Base-by-base conservation (phyloP, 2,113 vertebrate species). In the Genyomyrus donnyi region DNA sequence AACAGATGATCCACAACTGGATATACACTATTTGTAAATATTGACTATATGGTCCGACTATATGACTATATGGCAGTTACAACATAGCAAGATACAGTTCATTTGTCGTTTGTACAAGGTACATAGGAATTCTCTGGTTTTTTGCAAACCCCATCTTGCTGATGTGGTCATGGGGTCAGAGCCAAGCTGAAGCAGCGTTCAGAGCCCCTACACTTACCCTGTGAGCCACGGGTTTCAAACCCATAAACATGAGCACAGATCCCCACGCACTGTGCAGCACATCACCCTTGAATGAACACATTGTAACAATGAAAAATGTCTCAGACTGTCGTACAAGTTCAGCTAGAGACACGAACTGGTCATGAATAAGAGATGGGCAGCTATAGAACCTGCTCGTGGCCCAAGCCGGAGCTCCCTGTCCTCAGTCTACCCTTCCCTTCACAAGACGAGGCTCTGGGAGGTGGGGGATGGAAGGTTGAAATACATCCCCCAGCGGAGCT, bases 401-500 rank as follows among this genome's bases (percentile, higher is more conserved):
- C 50, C 66, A 50, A 58, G 49, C 89, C 31, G 52, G 58, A 56
- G 77, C 77, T 62, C 35, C 31, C 6, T 9, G 21, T 58, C 24
- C 52, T 89, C 77, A 35, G 8, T 27, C 35, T 42, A 52, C 49
- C 21, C 88, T 56, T 42, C 27, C 27, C 52, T 84, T 58, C 13
- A 5, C 80, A 27, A 39, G 35, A 13, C 31, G 21, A 7, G n/a
- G 66, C 49, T 53, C n/a, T 9, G 0, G 52, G 39, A 46, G 52
- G 15, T 15, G 50, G 50, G 85, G 85, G 85, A 46, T 19, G n/a
- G 46, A 15, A 49, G 42, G 35, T 77, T 17, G 21, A 50, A 93
- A 93, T 92, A 92, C 89, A 91, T 89, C 94, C 92, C 93, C 90
- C 90, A 92, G 91, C 89, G 89, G 94, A 92, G 94, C 95, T 94